Conservation (phyloP, 2,797 vertebrate species). For the Perodicticus potto region DNA sequence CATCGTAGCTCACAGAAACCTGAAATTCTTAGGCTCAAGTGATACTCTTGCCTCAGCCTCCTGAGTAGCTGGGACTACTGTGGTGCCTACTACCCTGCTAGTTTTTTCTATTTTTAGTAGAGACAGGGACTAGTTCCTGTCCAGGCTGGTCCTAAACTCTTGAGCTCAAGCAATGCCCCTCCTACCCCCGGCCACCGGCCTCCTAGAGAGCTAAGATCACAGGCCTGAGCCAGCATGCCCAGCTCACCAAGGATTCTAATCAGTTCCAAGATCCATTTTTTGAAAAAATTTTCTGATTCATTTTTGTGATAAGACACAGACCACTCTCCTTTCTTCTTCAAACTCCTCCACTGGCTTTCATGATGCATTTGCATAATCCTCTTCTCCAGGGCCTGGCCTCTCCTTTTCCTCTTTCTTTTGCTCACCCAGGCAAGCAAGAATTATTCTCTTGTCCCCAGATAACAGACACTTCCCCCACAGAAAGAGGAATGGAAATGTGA, state of each 20-base stretch:
- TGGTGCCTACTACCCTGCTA: too few species aligned
- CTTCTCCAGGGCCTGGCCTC: background rate
- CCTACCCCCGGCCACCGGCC: too few species aligned
- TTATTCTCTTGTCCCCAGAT: background rate
- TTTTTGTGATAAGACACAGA: background rate
- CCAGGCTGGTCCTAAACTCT: too few species aligned
- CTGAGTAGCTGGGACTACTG: too few species aligned
- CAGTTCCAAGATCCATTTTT: background rate
- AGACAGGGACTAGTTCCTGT: too few species aligned
- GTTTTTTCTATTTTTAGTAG: too few species aligned
- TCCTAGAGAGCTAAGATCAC: too few species aligned
- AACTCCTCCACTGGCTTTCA: background rate
- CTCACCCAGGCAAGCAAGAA: background rate
- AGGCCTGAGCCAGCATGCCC: too few species aligned
- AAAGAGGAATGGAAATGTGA: background rate
- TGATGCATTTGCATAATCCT: background rate
- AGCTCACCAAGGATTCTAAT: background rate
- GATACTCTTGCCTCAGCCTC: too few species aligned
- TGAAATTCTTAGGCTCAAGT: too few species aligned
- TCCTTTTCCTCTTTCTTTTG: background rate
- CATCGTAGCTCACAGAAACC: too few species aligned
- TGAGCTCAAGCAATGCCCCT: too few species aligned
- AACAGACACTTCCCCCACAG: background rate
- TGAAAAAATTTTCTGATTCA: background rate
- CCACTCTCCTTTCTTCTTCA: background rate